Evolutionary conservation across 2,113 vertebrate species (phyloP).

Genomic region (Mus spicilegus): DNA sequence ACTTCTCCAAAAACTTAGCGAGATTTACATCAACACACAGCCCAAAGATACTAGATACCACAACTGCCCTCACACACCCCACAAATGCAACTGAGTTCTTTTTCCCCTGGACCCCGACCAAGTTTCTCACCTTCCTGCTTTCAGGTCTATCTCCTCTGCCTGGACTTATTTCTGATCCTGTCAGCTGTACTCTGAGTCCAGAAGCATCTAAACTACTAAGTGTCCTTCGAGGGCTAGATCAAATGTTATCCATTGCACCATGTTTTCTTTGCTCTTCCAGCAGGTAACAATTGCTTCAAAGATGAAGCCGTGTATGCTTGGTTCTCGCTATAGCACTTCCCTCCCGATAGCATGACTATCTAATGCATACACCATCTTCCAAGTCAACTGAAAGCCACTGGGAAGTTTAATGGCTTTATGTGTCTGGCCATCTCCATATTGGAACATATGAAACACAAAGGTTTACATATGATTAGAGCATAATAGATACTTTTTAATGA

Average conservation of each 20-base stretch:
- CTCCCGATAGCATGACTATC: not conserved
- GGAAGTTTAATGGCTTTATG: not conserved
- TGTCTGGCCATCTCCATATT: not conserved
- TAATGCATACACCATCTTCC: not conserved
- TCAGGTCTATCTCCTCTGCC: not conserved
- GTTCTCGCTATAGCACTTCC: not conserved
- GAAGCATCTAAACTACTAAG: not conserved
- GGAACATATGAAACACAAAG: not conserved
- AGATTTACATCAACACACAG: not conserved
- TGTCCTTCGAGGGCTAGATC: not conserved
- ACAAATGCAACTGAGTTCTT: not conserved
- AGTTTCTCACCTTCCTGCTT: not conserved
- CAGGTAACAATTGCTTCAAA: not conserved
- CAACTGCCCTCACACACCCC: not conserved
- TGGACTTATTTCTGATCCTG: not conserved
- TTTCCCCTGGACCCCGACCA: not conserved
- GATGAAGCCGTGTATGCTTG: not conserved
- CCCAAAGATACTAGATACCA: not conserved
- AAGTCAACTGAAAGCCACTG: not conserved
- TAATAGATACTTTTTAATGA: not conserved
- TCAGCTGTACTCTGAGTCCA: not conserved
- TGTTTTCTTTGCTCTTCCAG: not conserved
- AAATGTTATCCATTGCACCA: not conserved
- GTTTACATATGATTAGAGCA: not conserved
- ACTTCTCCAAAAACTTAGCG: not conserved